Percentiles rank a stretch among this genome's conserved stretches.
Conservation (phyloP, 2,888 invertebrate genomes). For the Calliopum simillimum region DNA sequence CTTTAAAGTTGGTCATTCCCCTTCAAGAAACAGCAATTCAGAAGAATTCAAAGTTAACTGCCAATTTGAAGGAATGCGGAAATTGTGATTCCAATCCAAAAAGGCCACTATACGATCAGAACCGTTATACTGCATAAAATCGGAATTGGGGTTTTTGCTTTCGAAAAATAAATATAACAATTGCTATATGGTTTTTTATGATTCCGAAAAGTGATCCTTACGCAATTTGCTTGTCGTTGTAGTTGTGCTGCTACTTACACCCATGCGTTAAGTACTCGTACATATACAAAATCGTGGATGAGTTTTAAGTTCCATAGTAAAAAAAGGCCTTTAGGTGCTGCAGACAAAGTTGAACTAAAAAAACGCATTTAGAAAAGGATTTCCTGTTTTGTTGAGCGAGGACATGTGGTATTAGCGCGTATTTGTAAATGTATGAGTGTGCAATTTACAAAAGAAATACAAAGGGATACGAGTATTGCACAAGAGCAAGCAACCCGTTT, state of each 20-base stretch:
- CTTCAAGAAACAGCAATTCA: too few relatives aligned
- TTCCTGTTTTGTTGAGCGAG: constrained; percentile 43
- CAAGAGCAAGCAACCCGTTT: constrained; percentile 50
- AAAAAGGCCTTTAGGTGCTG: constrained; percentile 18
- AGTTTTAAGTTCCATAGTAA: too few relatives aligned
- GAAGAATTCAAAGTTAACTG: too few relatives aligned
- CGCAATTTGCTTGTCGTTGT: background rate
- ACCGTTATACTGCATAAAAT: too few relatives aligned
- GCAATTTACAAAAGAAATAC: constrained; percentile 17
- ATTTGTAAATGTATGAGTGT: constrained; percentile 17
- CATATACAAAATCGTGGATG: too few relatives aligned
- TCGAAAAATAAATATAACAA: too few relatives aligned
- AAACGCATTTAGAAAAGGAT: constrained; percentile 45
- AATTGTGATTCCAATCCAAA: too few relatives aligned
- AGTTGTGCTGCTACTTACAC: background rate
- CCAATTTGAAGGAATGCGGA: too few relatives aligned
- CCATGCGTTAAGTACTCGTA: background rate
- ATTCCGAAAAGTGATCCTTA: background rate
- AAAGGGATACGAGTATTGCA: constrained; percentile 41
- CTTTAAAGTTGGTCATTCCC: too few relatives aligned
- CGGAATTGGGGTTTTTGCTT: too few relatives aligned
- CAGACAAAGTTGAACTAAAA: constrained; percentile 28
- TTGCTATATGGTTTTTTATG: constrained; percentile 6
- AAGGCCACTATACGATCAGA: too few relatives aligned
- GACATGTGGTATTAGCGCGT: constrained; percentile 32